Evolutionary conservation across 2,888 invertebrate species (phyloP), one percentile per base, ranked within the genome.

Genomic region (Rambutsinella grinnellia): DNA sequence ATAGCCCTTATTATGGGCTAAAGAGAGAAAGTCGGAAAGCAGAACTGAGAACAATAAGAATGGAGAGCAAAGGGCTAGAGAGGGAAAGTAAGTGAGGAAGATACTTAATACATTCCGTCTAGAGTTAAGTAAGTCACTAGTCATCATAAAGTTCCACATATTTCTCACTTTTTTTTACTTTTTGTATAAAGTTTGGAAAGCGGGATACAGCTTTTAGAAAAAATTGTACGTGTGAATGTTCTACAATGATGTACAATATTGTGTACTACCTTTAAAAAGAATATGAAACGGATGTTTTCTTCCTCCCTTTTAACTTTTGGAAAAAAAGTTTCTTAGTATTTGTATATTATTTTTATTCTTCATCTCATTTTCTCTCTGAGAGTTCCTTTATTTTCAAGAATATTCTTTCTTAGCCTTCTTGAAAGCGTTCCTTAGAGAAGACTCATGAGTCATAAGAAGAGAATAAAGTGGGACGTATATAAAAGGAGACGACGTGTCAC

Each of bases 61-160:
- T 23, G 46, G 44, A 10, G 58, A 62, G 51, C 27, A 61, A 60
- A 61, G 61, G 61, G 27, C 47, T 61, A 61, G 47, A 49, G n/a
- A n/a, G n/a, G 5, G 49, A 49, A 49, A 61, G 26, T 49, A 36
- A 65, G 54, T 36, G 54, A 13, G 8, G 46, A 24, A 49, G 69
- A 61, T 61, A 61, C 44, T 70, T 69, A 70, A 70, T 70, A 49
- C 56, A 70, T 57, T 54, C 69, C 68, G 61, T 19, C 26, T 46
- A 26, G 61, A 68, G 49, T 54, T 51, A 70, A n/a, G n/a, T n/a
- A n/a, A 70, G 70, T 56, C 70, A 70, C 70, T 36, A 63, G 70
- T 56, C 56, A 63, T 70, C 62, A 70, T 63, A 70, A 70, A 70
- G 24, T 70, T 66, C 47, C 24, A 56, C 67, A 67, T 56, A 65